Percentiles rank a stretch among this genome's conserved stretches.
These are phyloP conservation scores for Platichthys stellatus DNA, from an alignment of 2,113 vertebrate genomes.

Conservation along the genomic window DNA sequence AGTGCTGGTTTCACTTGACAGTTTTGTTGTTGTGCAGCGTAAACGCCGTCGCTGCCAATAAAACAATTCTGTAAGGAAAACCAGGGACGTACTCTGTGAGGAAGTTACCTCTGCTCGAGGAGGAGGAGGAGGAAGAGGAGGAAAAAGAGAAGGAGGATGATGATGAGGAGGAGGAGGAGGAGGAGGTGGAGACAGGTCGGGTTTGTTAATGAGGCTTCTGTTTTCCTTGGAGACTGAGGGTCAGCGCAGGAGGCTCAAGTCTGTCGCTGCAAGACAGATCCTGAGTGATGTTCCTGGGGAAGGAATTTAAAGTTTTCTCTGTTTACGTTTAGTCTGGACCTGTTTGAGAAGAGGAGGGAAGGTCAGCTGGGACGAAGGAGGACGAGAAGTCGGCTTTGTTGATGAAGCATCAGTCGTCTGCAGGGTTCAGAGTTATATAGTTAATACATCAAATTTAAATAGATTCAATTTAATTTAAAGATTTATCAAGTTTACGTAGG, in stretches of 20 bases:
- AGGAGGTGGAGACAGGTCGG: neutral
- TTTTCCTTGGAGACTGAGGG: slow-evolving; percentile 14
- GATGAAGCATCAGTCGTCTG: neutral
- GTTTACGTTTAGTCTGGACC: neutral
- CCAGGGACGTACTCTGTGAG: neutral
- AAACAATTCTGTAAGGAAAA: neutral
- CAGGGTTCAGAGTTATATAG: slow-evolving; percentile 13
- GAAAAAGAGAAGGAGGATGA: neutral
- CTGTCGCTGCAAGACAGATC: slow-evolving; percentile 31
- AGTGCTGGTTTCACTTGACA: slow-evolving; percentile 11
- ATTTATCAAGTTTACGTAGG: neutral
- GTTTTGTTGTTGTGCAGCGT: neutral
- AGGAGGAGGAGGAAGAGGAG: neutral
- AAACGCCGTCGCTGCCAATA: slow-evolving; percentile 13
- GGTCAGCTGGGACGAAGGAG: neutral
- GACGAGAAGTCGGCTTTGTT: neutral
- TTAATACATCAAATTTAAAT: slow-evolving; percentile 15
- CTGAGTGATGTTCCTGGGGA: slow-evolving; percentile 35
- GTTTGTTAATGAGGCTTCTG: slow-evolving; percentile 37
- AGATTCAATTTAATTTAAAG: no score
- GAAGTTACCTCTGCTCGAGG: slow-evolving; percentile 33
- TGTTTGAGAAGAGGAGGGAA: slow-evolving; percentile 4
- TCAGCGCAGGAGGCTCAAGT: slow-evolving; percentile 6
- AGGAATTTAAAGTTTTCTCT: slow-evolving; percentile 29
- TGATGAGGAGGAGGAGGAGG: slow-evolving; percentile 4